Evolutionary conservation across 2,888 invertebrate species (phyloP).

Genomic region (Lamellibrachia satsuma): DNA sequence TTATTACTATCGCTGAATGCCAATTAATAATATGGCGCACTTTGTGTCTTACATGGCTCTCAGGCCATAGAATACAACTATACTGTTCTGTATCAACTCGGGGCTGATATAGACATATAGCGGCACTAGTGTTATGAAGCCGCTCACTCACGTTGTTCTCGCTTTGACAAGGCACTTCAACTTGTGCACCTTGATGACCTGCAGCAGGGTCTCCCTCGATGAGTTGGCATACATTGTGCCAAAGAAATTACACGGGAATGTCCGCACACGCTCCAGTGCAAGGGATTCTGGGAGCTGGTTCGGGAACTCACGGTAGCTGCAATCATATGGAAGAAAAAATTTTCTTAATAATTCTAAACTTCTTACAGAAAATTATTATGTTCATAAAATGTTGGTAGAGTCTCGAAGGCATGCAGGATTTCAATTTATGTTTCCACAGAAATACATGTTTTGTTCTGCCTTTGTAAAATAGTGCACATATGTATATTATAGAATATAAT

Average conservation of each 20-base stretch:
- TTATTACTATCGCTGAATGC: neutral
- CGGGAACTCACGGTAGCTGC: constrained; percentile 68
- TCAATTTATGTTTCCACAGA: neutral
- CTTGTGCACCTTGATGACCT: constrained; percentile 52
- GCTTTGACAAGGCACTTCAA: constrained; percentile 53
- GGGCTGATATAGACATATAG: neutral
- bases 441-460: neutral
- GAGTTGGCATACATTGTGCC: constrained; percentile 68
- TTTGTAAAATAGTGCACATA: neutral
- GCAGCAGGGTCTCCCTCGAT: constrained; percentile 64
- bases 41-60: too few species aligned
- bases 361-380: neutral
- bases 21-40: neutral
- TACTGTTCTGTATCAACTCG: too few species aligned
- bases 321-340: constrained; percentile 27
- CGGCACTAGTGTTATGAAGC: neutral
- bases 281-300: constrained; percentile 57
- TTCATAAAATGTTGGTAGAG: neutral
- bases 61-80: too few species aligned
- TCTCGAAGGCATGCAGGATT: neutral
- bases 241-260: constrained; percentile 68
- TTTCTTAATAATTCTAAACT: neutral
- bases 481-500: neutral
- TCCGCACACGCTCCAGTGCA: constrained; percentile 59
- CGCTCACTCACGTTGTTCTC: constrained; percentile 53